Evolutionary conservation across 2,888 invertebrate species (phyloP).

Genomic region (Acanthosepion pharaonis): DNA sequence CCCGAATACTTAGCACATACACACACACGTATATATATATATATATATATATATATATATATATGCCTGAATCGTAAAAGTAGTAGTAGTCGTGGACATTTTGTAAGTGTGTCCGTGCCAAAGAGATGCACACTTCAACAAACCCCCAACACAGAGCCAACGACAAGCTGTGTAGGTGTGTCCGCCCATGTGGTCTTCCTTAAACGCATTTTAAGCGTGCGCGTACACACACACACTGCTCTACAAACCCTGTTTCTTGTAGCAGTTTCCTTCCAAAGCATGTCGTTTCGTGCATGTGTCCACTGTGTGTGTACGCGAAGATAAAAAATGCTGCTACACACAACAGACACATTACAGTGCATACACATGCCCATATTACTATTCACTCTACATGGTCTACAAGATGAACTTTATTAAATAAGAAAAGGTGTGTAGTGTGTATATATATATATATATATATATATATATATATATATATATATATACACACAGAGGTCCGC

Average conservation of each 20-base stretch:
- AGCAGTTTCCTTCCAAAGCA: background rate
- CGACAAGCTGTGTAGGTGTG: background rate
- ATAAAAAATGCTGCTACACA: too few species aligned
- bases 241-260: background rate
- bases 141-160: background rate
- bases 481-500: too few species aligned
- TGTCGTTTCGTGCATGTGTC: background rate
- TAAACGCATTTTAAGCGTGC: background rate
- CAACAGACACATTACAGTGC: too few species aligned
- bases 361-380: too few species aligned
- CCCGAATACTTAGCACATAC: background rate
- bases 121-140: background rate
- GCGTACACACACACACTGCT: background rate
- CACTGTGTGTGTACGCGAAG: too few species aligned
- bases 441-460: too few species aligned
- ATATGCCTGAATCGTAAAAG: background rate
- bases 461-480: too few species aligned
- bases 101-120: background rate
- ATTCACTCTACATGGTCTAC: too few species aligned
- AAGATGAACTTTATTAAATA: too few species aligned
- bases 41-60: too few species aligned
- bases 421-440: too few species aligned
- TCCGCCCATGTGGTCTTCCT: background rate
- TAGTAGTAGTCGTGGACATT: background rate
- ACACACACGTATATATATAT: too few species aligned